A percentile compares a stretch with the other conserved stretches of the same genome.
Evolutionary conservation across 2,797 vertebrate genomes (phyloP).

Genomic region (Myiothlypis chrysogaster): DNA sequence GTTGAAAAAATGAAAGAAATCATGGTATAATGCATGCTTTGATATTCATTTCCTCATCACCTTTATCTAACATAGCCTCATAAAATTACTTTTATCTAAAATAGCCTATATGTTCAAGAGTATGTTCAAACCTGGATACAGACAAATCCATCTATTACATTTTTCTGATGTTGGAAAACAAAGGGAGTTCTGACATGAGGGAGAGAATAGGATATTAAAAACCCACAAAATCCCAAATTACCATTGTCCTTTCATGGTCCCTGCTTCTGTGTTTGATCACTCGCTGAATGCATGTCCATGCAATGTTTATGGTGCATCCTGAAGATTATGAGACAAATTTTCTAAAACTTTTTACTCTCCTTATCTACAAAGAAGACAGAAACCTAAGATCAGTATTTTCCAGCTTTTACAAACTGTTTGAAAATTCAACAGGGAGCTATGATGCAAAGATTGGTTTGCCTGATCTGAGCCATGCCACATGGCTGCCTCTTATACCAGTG

Average conservation of each 20-base stretch:
- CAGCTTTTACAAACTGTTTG: neutral
- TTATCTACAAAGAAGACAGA: neutral
- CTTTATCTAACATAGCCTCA: neutral
- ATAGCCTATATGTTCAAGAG: neutral
- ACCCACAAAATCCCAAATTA: fast-evolving
- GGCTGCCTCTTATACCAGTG: neutral
- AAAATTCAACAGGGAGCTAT: neutral
- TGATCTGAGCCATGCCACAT: neutral
- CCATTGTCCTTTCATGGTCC: neutral
- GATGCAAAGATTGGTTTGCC: neutral
- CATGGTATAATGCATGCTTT: neutral
- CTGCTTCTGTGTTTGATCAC: neutral
- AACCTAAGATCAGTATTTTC: neutral
- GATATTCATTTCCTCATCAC: neutral
- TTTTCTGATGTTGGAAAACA: neutral
- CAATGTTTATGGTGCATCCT: neutral
- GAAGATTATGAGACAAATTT: neutral
- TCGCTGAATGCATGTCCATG: neutral
- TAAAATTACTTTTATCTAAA: neutral
- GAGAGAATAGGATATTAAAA: neutral
- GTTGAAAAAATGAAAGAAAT: neutral
- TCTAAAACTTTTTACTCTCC: neutral
- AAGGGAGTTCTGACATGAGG: neutral
- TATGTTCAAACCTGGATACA: neutral
- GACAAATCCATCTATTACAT: neutral